These are phyloP conservation scores for Nasonia giraulti DNA, from an alignment of 1,140 invertebrate genomes.

Conservation along the genomic window DNA sequence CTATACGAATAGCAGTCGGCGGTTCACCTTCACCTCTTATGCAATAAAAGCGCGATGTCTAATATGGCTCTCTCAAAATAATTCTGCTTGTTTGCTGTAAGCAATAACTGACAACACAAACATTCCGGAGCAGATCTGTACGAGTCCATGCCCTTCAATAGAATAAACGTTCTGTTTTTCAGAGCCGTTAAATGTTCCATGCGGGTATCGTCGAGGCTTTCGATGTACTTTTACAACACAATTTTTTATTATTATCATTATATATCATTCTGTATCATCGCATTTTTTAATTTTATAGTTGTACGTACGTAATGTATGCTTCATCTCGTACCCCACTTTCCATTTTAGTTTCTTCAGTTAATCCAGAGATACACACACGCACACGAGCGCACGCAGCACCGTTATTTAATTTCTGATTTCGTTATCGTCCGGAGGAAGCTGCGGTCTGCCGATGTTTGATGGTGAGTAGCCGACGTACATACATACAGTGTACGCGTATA, in stretches of 20 bases:
- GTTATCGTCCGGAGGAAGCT: slow-evolving; percentile 62
- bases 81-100: too few relatives aligned
- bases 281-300: background rate
- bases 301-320: background rate
- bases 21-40: too few relatives aligned
- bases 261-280: background rate
- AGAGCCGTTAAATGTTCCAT: too few relatives aligned
- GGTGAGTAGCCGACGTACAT: slow-evolving; percentile 67
- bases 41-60: too few relatives aligned
- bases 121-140: too few relatives aligned
- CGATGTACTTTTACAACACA: background rate
- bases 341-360: slow-evolving; percentile 67
- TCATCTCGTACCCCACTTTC: background rate
- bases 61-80: too few relatives aligned
- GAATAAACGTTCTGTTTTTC: too few relatives aligned
- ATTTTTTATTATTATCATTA: background rate
- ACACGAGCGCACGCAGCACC: slow-evolving; percentile 48
- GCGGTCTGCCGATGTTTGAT: slow-evolving; percentile 68
- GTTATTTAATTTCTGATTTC: slow-evolving; percentile 66
- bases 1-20: too few relatives aligned
- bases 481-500: too few relatives aligned
- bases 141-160: too few relatives aligned
- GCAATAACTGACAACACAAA: too few relatives aligned
- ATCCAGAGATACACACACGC: slow-evolving; percentile 41
- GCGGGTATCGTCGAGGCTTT: too few relatives aligned